A percentile compares a stretch with the other conserved stretches of the same genome.
These are phyloP conservation scores for Ectemnius continuus DNA, from an alignment of 2,888 invertebrate genomes.

Conservation along the genomic window DNA sequence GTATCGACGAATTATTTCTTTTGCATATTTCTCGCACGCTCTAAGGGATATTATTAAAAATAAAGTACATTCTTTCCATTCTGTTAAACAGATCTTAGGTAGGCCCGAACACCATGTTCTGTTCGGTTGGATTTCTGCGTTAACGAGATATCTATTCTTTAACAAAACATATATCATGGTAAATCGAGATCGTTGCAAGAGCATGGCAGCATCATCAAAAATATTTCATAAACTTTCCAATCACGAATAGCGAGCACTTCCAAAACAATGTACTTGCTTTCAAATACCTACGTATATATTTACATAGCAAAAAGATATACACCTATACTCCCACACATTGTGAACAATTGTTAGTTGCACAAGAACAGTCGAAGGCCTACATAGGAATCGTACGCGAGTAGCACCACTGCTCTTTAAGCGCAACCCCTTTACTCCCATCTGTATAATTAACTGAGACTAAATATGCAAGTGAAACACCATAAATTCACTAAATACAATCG, in stretches of 20 bases:
- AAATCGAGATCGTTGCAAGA: conserved; percentile 23
- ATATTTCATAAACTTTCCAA: conserved; percentile 23
- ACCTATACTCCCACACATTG: conserved; percentile 20
- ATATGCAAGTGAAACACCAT: conserved; percentile 33
- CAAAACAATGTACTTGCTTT: conserved; percentile 40
- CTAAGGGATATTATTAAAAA: conserved; percentile 8
- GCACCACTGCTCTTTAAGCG: conserved; percentile 42
- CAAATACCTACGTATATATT: conserved; percentile 42
- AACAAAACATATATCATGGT: conserved; percentile 4
- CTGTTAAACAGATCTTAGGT: not conserved
- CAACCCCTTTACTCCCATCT: conserved; percentile 32
- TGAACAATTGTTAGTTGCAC: conserved; percentile 30
- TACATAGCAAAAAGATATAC: conserved; percentile 50
- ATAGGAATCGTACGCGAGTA: conserved; percentile 28
- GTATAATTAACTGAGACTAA: conserved; percentile 26
- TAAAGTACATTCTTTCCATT: conserved; percentile 12
- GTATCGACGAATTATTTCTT: conserved; percentile 15
- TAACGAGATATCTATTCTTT: conserved; percentile 22
- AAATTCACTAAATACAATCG: conserved; percentile 43
- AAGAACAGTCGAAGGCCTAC: conserved; percentile 35
- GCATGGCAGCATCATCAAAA: conserved; percentile 32
- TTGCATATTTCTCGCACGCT: not conserved
- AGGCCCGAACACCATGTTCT: conserved; percentile 3
- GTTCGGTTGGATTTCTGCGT: conserved; percentile 15
- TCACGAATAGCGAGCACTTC: not conserved